A percentile compares a stretch with the other conserved stretches of the same genome.
phyloP scores from a whole-genome alignment of 2,113 vertebrate species.

The Leucosticte australis region DNA sequence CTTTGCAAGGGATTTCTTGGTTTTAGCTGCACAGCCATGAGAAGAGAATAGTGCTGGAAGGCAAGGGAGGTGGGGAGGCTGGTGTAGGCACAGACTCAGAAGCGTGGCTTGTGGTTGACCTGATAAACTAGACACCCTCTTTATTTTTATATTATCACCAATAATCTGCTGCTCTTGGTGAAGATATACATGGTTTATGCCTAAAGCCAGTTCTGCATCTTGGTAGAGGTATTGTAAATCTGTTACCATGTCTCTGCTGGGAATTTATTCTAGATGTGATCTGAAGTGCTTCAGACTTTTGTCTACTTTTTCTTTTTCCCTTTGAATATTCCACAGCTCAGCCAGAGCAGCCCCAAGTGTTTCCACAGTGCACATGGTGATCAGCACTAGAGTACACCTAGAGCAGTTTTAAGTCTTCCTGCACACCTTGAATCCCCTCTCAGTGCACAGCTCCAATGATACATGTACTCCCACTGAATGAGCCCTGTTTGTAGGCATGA shows the following conservation, averaged over 20 bases:
- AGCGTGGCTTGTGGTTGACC: background rate
- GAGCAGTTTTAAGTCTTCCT: background rate
- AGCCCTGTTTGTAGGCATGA: background rate
- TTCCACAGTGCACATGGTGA: background rate
- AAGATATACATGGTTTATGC: background rate
- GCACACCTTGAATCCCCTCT: background rate
- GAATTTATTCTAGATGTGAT: background rate
- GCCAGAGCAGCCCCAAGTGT: background rate
- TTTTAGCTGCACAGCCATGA: background rate
- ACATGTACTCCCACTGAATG: accelerated
- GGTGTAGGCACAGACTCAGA: background rate
- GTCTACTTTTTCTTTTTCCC: background rate
- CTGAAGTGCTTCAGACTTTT: background rate
- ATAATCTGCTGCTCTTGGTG: background rate
- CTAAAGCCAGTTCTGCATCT: background rate
- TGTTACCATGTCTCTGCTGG: background rate
- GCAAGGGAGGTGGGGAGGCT: background rate
- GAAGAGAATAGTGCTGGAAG: background rate
- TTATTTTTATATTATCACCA: background rate
- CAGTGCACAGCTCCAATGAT: accelerated
- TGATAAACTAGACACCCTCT: background rate
- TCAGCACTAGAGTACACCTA: accelerated
- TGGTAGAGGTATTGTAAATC: background rate
- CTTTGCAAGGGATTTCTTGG: background rate
- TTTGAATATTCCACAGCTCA: background rate